Evolutionary conservation across 2,113 vertebrate species (phyloP).

Genomic region (Drymodes brunneopygia): DNA sequence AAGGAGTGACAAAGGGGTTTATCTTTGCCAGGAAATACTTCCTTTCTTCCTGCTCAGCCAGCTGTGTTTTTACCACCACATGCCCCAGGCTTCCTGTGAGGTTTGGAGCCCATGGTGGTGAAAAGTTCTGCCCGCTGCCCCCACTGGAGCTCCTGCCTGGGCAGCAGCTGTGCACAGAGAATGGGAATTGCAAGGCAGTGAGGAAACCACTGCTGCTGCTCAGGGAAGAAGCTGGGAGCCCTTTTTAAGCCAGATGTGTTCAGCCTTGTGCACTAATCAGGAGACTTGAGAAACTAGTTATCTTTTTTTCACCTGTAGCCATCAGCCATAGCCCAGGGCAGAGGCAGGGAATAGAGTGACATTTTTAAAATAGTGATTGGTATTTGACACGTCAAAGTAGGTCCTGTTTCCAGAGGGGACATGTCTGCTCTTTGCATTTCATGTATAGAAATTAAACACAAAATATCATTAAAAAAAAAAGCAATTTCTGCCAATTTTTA

Average conservation of each 20-base stretch:
- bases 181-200: neutral
- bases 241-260: neutral
- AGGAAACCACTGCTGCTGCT: neutral
- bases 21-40: neutral
- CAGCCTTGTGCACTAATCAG: neutral
- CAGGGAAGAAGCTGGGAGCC: neutral
- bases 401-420: neutral
- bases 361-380: neutral
- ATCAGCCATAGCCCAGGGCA: neutral
- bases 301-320: neutral
- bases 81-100: neutral
- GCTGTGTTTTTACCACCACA: neutral
- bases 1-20: neutral
- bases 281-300: neutral
- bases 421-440: fast-evolving
- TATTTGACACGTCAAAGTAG: neutral
- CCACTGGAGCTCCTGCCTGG: neutral
- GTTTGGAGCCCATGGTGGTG: fast-evolving
- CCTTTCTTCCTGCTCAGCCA: neutral
- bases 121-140: neutral
- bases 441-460: neutral
- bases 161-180: neutral
- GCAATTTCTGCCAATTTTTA: neutral
- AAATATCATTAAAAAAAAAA: neutral
- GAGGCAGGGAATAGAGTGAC: neutral